Conservation (phyloP, 2,888 invertebrate genomes). For the Chrysina gloriosa region DNA sequence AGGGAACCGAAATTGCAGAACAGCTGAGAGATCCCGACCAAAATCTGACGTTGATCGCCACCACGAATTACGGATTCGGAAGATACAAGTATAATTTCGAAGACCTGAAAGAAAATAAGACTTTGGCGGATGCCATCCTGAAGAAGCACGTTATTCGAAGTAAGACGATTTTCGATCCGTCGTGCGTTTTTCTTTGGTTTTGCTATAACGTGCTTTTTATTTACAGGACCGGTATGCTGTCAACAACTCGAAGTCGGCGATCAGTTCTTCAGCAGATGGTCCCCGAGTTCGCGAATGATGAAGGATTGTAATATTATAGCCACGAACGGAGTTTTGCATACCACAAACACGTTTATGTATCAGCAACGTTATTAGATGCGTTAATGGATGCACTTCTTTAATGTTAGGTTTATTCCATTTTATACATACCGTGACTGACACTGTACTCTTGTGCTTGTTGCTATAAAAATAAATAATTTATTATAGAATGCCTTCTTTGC, state of each 20-base stretch:
- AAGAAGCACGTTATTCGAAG: slow-evolving; percentile 69
- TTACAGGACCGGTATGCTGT: slow-evolving; percentile 64
- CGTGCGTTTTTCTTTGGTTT: background rate
- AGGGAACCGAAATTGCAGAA: slow-evolving; percentile 67
- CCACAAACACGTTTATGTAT: slow-evolving; percentile 67
- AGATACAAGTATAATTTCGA: slow-evolving; percentile 65
- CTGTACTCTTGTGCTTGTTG: slow-evolving; percentile 35
- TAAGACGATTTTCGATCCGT: slow-evolving; percentile 52
- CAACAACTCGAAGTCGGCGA: slow-evolving; percentile 39
- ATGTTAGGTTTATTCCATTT: slow-evolving; percentile 25
- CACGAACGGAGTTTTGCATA: slow-evolving; percentile 71
- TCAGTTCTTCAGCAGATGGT: slow-evolving; percentile 42
- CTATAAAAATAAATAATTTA: slow-evolving; percentile 21
- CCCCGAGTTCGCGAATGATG: slow-evolving; percentile 44
- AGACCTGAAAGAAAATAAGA: slow-evolving; percentile 65
- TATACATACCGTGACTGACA: slow-evolving; percentile 30
- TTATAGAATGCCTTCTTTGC: too few species aligned
- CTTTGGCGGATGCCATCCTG: slow-evolving; percentile 65
- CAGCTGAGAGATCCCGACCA: slow-evolving; percentile 63
- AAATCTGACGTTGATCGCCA: slow-evolving; percentile 71
- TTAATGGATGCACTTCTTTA: slow-evolving; percentile 20
- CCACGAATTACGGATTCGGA: slow-evolving; percentile 69
- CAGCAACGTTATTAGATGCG: slow-evolving; percentile 54
- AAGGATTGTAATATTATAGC: slow-evolving; percentile 68
- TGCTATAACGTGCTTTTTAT: slow-evolving; percentile 23